Conservation (phyloP, 2,888 invertebrate genomes). For the Mamestra brassicae region DNA sequence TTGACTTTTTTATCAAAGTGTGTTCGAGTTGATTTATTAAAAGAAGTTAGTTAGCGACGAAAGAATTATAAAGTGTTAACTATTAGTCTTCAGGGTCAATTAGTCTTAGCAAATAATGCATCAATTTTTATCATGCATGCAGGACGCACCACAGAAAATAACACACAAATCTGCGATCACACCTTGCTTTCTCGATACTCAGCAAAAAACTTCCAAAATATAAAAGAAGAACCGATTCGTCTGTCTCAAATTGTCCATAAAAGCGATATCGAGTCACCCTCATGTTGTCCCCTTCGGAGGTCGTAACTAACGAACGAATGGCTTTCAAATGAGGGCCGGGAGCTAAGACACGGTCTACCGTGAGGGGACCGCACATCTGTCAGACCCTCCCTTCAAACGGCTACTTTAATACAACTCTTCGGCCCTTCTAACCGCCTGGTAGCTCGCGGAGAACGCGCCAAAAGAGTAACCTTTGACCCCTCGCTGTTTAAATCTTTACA, state of each 20-base stretch:
- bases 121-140: neutral
- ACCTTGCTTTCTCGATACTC: conserved; percentile 27
- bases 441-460: conserved; percentile 55
- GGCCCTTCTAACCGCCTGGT: conserved; percentile 70
- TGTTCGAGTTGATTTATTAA: conserved; percentile 21
- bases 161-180: conserved; percentile 24
- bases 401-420: conserved; percentile 63
- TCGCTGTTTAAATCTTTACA: conserved; percentile 38
- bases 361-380: conserved; percentile 73
- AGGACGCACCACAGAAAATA: conserved; percentile 8
- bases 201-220: conserved; percentile 59
- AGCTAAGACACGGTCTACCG: conserved; percentile 62
- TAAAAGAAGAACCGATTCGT: conserved; percentile 69
- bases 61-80: neutral
- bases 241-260: conserved; percentile 77
- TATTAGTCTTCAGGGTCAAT: too few species aligned
- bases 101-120: neutral
- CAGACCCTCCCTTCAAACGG: conserved; percentile 65
- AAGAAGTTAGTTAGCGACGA: neutral
- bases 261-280: conserved; percentile 74
- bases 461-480: conserved; percentile 52
- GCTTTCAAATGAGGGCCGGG: conserved; percentile 69
- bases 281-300: conserved; percentile 71
- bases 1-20: conserved; percentile 23
- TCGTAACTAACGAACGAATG: conserved; percentile 82